These are phyloP conservation scores for Bactericera cockerelli DNA, from an alignment of 1,140 invertebrate species.

Conservation along the genomic window DNA sequence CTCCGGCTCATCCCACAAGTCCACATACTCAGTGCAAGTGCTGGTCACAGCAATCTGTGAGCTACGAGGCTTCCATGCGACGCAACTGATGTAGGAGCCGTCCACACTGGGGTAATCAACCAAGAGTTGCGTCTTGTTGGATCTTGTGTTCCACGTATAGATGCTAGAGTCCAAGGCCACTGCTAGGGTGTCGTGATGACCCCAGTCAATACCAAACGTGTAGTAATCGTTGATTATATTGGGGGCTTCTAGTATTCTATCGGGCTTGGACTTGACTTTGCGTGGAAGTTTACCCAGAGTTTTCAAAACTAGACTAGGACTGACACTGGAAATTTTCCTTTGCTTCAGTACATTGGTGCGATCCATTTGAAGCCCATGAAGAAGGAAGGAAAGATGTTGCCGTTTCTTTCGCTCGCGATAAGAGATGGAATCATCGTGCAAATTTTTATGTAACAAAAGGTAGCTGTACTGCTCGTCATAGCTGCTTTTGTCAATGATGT, in stretches of 20 bases:
- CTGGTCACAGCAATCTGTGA: neutral
- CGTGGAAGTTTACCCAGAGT: neutral
- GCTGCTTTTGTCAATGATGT: neutral
- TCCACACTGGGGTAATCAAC: neutral
- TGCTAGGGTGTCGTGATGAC: neutral
- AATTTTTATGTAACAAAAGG: neutral
- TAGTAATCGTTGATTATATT: neutral
- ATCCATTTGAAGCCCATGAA: neutral
- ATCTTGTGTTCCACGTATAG: neutral
- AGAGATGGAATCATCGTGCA: neutral
- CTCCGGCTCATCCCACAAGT: neutral
- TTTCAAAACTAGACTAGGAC: neutral
- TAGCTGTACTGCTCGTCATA: neutral
- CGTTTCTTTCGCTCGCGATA: constrained; percentile 5
- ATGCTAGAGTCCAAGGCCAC: neutral
- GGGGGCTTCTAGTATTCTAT: neutral
- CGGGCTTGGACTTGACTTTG: neutral
- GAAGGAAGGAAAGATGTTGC: neutral
- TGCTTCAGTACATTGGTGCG: neutral
- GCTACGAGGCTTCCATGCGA: neutral
- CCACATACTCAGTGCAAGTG: neutral
- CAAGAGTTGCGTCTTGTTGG: neutral
- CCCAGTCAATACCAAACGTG: neutral
- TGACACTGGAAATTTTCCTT: neutral
- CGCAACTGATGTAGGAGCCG: neutral